Evolutionary conservation across 2,888 invertebrate species (phyloP), one percentile per base, ranked within the genome.

Genomic region (Oegoconia quadripuncta): DNA sequence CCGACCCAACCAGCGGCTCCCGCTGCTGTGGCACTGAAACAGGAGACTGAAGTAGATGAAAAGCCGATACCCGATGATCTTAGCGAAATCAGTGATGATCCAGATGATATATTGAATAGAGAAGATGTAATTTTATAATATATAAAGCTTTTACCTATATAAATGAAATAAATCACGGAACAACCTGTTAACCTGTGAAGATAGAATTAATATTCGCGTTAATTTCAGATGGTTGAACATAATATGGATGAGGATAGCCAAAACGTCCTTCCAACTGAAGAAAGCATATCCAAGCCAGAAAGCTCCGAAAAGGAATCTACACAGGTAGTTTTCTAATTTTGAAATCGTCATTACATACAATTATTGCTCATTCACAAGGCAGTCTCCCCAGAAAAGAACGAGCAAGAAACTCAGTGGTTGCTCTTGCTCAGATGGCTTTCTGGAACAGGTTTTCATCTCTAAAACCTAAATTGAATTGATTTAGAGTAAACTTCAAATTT

Each of bases 21-120:
- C 6, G 47, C 27, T 3, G 13, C n/a, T n/a, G n/a, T n/a, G n/a
- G n/a, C 56, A 31, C 60, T 52, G 36, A 66, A 55, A 40, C 55
- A 77, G 5, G 90, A 90, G 1, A 62, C 81, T 23, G 88, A 89
- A 52, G 65, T 79, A 45, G 71, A 89, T 44, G 88, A 90, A 53
- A 70, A 88, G 65, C 73, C 89, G 48, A 79, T 92, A 61, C 87
- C 92, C 54, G 90, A 93, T 62, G 93, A 95, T 69, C 89, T 96
- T 9, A 96, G 95, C 73, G 96, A 96, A 77, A 95, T 96, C 44
- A 95, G 95, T 65, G 95, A 95, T 58, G 95, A 95, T 74, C 95
- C 95, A 37, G 95, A 95, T 73, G 96, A 96, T 59, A 95, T 96
- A 62, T 88, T 95, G 3, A 93, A 95, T 49, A 91, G 93, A 77